Percentiles rank a stretch among this genome's conserved stretches.
Evolutionary conservation across 2,888 invertebrate genomes (phyloP).

Genomic region (Tetheella fluctuosa): DNA sequence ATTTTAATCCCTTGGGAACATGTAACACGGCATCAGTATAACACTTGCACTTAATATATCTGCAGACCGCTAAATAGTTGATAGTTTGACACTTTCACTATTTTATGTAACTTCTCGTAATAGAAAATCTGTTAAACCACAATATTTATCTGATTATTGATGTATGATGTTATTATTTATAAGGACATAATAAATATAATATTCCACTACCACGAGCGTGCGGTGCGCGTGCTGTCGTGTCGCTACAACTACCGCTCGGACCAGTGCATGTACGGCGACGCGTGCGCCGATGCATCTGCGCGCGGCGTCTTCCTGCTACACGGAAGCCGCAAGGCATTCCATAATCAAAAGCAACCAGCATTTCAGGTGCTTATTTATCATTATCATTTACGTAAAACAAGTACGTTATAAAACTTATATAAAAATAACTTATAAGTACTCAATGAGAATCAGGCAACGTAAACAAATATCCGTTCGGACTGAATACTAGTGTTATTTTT

Average conservation of each 20-base stretch:
- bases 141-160: not conserved
- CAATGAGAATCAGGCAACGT: too few species aligned
- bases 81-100: too few species aligned
- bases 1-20: too few species aligned
- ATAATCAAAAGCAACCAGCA: slow-evolving; percentile 92
- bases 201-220: slow-evolving; percentile 91
- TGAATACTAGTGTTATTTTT: too few species aligned
- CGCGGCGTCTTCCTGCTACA: slow-evolving; percentile 93
- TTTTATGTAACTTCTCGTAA: too few species aligned
- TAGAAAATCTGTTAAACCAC: too few species aligned
- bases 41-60: not conserved
- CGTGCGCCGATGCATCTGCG: slow-evolving; percentile 89
- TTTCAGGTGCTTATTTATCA: slow-evolving; percentile 83
- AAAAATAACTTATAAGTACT: too few species aligned
- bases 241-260: slow-evolving; percentile 96
- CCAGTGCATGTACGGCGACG: slow-evolving; percentile 97
- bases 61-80: too few species aligned
- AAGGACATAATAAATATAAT: slow-evolving; percentile 96
- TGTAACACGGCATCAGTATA: too few species aligned
- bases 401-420: too few species aligned
- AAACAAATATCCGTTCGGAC: too few species aligned
- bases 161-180: slow-evolving; percentile 11
- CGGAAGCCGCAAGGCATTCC: slow-evolving; percentile 94
- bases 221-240: slow-evolving; percentile 91
- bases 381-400: not conserved